Evolutionary conservation across 2,797 vertebrate genomes (phyloP).

Genomic region (Etheostoma perlongum): DNA sequence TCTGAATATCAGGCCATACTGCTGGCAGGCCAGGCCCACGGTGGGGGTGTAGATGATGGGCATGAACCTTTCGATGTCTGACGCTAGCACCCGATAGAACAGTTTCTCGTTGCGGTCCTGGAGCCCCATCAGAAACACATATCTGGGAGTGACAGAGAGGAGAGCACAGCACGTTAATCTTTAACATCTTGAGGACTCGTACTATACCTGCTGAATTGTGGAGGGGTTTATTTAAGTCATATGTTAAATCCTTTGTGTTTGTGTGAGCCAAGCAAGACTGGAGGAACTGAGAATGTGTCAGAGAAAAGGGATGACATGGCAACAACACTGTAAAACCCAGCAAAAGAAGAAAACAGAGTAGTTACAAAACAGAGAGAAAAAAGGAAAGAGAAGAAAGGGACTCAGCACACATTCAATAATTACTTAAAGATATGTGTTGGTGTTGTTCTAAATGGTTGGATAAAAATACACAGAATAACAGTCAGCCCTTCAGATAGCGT

Average conservation of each 20-base stretch:
- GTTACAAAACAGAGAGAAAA: background rate
- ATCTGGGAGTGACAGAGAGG: slow-evolving; percentile 82
- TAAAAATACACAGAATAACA: slow-evolving; percentile 54
- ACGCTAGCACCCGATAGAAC: slow-evolving; percentile 92
- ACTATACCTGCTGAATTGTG: slow-evolving; percentile 35
- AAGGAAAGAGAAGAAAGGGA: slow-evolving; percentile 21
- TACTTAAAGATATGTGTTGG: slow-evolving; percentile 38
- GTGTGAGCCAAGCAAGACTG: slow-evolving; percentile 1
- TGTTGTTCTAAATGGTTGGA: slow-evolving; percentile 59
- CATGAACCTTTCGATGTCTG: slow-evolving; percentile 96
- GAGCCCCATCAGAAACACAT: slow-evolving; percentile 96
- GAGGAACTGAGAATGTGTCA: background rate
- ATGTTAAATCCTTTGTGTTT: slow-evolving; percentile 48
- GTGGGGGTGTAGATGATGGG: slow-evolving; percentile 98
- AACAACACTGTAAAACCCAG: background rate
- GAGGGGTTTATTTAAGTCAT: slow-evolving; percentile 59
- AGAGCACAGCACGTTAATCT: slow-evolving; percentile 52
- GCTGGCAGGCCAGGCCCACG: slow-evolving; percentile 96
- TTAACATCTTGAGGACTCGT: slow-evolving; percentile 40
- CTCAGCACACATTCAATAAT: slow-evolving; percentile 31
- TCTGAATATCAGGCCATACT: slow-evolving; percentile 93
- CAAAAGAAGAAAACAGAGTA: background rate
- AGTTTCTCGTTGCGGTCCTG: slow-evolving; percentile 98
- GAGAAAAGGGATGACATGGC: background rate
- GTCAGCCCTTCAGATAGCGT: slow-evolving; percentile 36